Conservation (phyloP, 2,888 invertebrate genomes). For the Leucophenga maculata region DNA sequence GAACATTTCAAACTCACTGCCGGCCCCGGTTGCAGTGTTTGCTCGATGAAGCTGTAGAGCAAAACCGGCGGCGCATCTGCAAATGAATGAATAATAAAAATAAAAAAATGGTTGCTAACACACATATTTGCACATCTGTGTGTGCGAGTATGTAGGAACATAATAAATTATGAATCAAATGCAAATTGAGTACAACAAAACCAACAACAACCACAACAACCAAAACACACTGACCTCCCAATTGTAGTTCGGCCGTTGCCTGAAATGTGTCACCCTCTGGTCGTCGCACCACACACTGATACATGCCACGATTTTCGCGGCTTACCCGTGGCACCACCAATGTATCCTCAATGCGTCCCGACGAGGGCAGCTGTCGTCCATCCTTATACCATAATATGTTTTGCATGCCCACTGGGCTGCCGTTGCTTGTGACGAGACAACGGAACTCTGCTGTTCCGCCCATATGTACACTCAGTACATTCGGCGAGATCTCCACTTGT, state of each 20-base stretch:
- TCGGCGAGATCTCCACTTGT: conserved; percentile 79
- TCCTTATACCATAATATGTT: conserved; percentile 80
- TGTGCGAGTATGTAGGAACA: background rate
- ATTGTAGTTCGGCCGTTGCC: conserved; percentile 81
- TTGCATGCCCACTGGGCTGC: conserved; percentile 75
- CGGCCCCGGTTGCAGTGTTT: conserved; percentile 84
- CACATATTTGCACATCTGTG: too few species aligned
- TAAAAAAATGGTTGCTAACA: background rate
- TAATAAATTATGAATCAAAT: conserved; percentile 18
- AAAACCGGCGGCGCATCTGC: conserved; percentile 85
- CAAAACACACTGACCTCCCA: conserved; percentile 76
- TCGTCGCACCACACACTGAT: conserved; percentile 81
- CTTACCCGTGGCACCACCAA: conserved; percentile 79
- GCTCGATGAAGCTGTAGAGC: conserved; percentile 84
- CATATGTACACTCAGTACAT: conserved; percentile 81
- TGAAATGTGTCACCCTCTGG: conserved; percentile 84
- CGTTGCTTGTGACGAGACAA: conserved; percentile 76
- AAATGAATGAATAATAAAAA: conserved; percentile 50
- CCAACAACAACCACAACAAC: background rate
- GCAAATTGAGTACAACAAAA: conserved; percentile 1
- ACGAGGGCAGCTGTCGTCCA: conserved; percentile 78
- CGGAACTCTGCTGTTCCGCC: conserved; percentile 83
- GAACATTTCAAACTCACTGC: conserved; percentile 85
- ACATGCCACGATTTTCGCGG: conserved; percentile 83
- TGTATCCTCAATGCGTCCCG: conserved; percentile 78